These are phyloP conservation scores for Crypturellus undulatus DNA, from an alignment of 2,113 vertebrate species.

Conservation along the genomic window DNA sequence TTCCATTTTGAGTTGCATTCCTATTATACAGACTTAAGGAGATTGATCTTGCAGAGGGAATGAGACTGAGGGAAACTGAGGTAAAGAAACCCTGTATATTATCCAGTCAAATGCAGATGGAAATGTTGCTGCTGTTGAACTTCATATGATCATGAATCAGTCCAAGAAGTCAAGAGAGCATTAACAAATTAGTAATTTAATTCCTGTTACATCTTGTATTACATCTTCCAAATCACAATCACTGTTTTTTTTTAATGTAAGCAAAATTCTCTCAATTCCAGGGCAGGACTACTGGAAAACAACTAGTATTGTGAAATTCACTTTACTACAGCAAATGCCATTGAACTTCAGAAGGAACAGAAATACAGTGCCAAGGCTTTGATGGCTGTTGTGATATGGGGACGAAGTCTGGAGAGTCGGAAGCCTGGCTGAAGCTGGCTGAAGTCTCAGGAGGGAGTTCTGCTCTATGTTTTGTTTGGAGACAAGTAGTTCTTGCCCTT, in stretches of 20 bases:
- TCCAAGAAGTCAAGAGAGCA: not conserved
- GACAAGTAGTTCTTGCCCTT: constrained; percentile 29
- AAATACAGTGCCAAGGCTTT: not conserved
- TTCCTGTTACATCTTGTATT: not conserved
- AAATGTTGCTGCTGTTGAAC: not conserved
- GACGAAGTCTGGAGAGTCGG: constrained; percentile 19
- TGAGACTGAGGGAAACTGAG: not conserved
- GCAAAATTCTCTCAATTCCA: not conserved
- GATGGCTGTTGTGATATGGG: not conserved
- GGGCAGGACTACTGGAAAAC: not conserved
- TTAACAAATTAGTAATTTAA: not conserved
- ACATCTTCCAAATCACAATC: not conserved
- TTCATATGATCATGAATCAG: not conserved
- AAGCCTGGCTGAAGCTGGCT: not conserved
- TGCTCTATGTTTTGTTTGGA: constrained; percentile 53
- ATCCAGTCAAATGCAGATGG: not conserved
- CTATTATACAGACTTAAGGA: not conserved
- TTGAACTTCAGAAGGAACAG: not conserved
- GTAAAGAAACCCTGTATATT: not conserved
- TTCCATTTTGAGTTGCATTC: not conserved
- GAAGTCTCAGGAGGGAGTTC: constrained; percentile 45
- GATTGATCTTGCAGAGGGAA: not conserved
- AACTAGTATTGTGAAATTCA: constrained; percentile 32
- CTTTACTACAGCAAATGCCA: not conserved
- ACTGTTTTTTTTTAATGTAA: not conserved